Evolutionary conservation across 2,888 invertebrate species (phyloP).

Genomic region (Syrphus vitripennis): DNA sequence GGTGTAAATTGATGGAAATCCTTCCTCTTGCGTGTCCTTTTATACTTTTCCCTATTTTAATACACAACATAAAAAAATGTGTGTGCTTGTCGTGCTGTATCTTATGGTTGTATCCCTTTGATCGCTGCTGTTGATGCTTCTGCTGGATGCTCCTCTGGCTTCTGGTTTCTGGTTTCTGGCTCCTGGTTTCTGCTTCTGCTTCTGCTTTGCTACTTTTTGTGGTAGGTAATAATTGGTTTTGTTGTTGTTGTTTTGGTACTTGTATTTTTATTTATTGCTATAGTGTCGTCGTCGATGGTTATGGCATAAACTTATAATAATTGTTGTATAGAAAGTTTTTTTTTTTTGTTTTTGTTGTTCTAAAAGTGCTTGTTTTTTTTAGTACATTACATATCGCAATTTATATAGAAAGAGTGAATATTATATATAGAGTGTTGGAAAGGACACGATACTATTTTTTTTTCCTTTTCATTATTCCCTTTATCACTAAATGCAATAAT

Average conservation of each 20-base stretch:
- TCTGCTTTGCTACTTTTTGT: conserved; percentile 14
- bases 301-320: conserved; percentile 48
- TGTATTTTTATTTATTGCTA: conserved; percentile 48
- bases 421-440: conserved; percentile 16
- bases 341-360: conserved; percentile 17
- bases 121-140: conserved; percentile 12
- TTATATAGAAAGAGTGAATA: conserved; percentile 24
- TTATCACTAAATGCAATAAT: conserved; percentile 38
- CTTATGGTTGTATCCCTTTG: conserved; percentile 16
- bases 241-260: conserved; percentile 35
- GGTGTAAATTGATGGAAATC: conserved; percentile 10
- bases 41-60: background rate
- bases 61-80: background rate
- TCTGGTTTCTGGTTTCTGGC: background rate
- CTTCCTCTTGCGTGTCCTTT: conserved; percentile 27
- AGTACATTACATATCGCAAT: conserved; percentile 67
- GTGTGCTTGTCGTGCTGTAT: conserved; percentile 11
- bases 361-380: conserved; percentile 59
- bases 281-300: conserved; percentile 53
- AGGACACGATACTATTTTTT: conserved; percentile 21
- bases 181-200: conserved; percentile 1
- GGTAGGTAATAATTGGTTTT: conserved; percentile 25
- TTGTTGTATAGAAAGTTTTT: conserved; percentile 58
- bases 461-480: conserved; percentile 22
- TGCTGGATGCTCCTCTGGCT: background rate